phyloP scores from a whole-genome alignment of 2,888 invertebrate species.

The Slavum lentiscoides region DNA sequence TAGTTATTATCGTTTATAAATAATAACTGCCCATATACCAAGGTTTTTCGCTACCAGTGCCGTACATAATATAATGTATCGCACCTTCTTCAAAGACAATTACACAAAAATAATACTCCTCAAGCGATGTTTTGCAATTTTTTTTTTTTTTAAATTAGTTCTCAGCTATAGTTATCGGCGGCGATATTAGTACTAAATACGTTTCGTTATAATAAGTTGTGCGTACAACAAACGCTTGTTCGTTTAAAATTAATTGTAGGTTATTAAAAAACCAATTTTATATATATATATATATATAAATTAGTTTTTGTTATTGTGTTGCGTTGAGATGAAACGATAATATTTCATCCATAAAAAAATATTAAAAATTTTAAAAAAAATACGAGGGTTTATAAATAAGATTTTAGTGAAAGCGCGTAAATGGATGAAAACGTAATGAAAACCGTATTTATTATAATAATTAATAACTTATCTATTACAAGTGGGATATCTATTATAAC shows the following conservation, averaged over 20 bases:
- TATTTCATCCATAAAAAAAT: too few relatives aligned
- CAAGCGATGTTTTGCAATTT: conserved; percentile 3
- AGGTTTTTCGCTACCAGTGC: conserved; percentile 4
- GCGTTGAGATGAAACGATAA: too few relatives aligned
- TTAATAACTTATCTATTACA: not conserved
- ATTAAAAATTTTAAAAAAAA: too few relatives aligned
- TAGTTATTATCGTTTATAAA: not conserved
- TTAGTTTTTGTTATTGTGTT: too few relatives aligned
- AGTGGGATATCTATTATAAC: too few relatives aligned
- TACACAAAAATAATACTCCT: not conserved
- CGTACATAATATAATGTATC: not conserved
- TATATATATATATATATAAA: too few relatives aligned
- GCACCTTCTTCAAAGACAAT: conserved; percentile 15
- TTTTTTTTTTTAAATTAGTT: conserved; percentile 12
- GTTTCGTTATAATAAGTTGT: not conserved
- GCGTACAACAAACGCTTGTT: not conserved
- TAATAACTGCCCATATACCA: not conserved
- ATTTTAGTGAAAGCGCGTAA: too few relatives aligned
- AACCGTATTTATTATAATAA: not conserved
- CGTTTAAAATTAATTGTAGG: not conserved
- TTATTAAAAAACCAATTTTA: not conserved
- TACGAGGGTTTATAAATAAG: too few relatives aligned
- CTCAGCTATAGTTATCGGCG: not conserved
- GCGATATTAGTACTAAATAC: not conserved
- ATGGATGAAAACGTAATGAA: not conserved